Conservation (phyloP, 2,797 vertebrate species). For the Eulemur rubriventer region DNA sequence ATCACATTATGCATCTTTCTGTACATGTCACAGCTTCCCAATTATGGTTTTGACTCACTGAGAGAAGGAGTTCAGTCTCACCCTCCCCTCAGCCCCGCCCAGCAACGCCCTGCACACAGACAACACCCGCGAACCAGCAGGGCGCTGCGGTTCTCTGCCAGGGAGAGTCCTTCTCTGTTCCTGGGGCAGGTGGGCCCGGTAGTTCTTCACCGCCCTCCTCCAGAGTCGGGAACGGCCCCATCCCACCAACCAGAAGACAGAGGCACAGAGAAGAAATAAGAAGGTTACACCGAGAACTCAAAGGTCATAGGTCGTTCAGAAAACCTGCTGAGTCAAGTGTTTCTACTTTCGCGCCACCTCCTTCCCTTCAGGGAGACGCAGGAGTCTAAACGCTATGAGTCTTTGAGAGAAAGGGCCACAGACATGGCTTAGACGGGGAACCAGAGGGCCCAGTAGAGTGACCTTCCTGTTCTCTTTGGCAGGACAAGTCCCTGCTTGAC, state of each 20-base stretch:
- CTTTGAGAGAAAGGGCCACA: background rate
- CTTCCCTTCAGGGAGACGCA: background rate
- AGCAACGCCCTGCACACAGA: background rate
- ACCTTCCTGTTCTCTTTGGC: background rate
- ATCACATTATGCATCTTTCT: background rate
- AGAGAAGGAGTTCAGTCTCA: background rate
- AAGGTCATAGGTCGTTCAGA: background rate
- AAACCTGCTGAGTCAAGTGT: conserved; percentile 16
- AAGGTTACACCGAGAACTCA: background rate
- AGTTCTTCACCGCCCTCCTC: background rate
- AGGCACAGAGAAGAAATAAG: background rate
- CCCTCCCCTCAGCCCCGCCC: background rate
- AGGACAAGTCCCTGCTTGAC: conserved; percentile 50
- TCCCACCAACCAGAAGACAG: background rate
- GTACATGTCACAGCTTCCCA: background rate
- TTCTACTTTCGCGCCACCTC: background rate
- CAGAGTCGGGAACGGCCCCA: background rate
- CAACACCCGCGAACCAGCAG: background rate
- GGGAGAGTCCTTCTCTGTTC: background rate
- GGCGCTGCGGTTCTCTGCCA: background rate
- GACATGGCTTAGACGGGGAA: background rate
- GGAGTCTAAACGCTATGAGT: background rate
- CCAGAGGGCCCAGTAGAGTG: background rate
- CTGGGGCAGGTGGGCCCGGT: background rate
- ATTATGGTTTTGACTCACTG: background rate